Conservation (phyloP, 2,797 vertebrate genomes). For the Eleutherodactylus coqui region DNA sequence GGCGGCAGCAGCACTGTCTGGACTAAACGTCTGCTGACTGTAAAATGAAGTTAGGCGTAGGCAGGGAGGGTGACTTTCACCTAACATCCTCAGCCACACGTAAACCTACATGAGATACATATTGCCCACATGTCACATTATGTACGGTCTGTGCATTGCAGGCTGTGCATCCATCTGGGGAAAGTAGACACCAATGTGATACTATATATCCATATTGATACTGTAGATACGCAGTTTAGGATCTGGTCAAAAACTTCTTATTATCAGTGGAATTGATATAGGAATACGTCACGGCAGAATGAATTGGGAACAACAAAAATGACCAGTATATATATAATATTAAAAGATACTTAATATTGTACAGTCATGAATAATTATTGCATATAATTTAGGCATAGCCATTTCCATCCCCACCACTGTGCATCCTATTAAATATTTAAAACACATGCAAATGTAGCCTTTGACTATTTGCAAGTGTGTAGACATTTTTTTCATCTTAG, state of each 20-base stretch:
- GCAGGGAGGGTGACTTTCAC: slow-evolving; percentile 60
- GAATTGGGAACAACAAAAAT: not conserved
- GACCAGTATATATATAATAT: slow-evolving; percentile 17
- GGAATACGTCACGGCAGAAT: not conserved
- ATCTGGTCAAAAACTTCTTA: not conserved
- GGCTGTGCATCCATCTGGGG: not conserved
- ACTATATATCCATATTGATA: not conserved
- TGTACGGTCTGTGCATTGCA: slow-evolving; percentile 2
- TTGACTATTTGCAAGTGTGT: not conserved
- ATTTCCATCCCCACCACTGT: too few species aligned
- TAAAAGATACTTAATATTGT: not conserved
- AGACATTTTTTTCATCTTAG: not conserved
- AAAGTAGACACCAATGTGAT: not conserved
- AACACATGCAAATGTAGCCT: not conserved
- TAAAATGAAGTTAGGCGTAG: slow-evolving; percentile 64
- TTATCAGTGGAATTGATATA: not conserved
- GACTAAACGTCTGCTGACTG: slow-evolving; percentile 70
- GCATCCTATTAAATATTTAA: not conserved
- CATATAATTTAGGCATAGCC: not conserved
- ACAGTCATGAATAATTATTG: not conserved
- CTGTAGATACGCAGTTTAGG: not conserved
- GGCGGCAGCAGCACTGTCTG: slow-evolving; percentile 57
- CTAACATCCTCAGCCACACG: slow-evolving; percentile 41
- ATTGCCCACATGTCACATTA: slow-evolving; percentile 50
- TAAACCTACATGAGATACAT: slow-evolving; percentile 53